Percentiles rank a stretch among this genome's conserved stretches.
Conservation (phyloP, 2,113 vertebrate species). For the Solenodon paradoxus region DNA sequence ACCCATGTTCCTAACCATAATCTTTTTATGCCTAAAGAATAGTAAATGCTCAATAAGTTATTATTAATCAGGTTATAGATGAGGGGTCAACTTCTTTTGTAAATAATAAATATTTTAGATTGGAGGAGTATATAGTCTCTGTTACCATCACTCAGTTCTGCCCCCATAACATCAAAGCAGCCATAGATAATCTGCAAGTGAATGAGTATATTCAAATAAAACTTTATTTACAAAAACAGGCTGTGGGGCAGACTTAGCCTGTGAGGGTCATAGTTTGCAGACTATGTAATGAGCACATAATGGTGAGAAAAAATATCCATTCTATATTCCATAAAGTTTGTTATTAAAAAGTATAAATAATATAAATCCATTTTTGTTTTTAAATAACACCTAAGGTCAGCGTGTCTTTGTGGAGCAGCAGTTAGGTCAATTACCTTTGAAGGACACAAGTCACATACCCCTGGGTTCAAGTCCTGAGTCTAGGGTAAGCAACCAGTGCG, state of each 20-base stretch:
- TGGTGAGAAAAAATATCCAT: background rate
- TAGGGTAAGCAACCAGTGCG: too few relatives aligned
- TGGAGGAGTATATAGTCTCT: background rate
- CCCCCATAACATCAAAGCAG: background rate
- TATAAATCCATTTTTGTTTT: background rate
- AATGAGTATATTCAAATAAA: background rate
- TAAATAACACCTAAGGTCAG: too few relatives aligned
- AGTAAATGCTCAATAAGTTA: background rate
- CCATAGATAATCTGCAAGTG: background rate
- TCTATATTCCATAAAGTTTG: background rate
- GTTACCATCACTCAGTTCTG: background rate
- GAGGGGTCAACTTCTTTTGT: background rate
- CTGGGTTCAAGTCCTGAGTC: too few relatives aligned
- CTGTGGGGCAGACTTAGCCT: background rate
- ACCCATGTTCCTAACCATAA: background rate
- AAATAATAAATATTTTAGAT: background rate
- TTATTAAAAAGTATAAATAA: background rate
- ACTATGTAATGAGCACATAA: background rate
- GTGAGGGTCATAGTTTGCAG: background rate
- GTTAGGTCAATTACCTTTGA: too few relatives aligned
- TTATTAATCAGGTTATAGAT: background rate
- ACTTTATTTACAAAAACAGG: background rate
- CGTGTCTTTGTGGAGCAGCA: too few relatives aligned
- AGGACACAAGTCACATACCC: too few relatives aligned
- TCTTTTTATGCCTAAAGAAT: background rate